phyloP scores from a whole-genome alignment of 2,888 invertebrate genomes.

The Dugesia japonica region DNA sequence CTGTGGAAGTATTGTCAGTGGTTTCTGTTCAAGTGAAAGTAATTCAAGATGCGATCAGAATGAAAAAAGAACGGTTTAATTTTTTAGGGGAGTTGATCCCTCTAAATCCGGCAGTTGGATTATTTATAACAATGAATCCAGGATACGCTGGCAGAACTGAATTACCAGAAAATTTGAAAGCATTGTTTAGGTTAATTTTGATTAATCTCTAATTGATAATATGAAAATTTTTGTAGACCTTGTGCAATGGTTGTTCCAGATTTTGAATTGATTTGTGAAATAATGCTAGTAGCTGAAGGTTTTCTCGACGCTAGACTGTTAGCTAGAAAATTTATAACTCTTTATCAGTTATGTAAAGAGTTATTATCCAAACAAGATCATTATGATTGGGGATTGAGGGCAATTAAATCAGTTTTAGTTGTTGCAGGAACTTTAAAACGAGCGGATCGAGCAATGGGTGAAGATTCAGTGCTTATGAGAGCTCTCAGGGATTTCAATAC shows the following conservation, averaged over 20 bases:
- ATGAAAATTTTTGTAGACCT: constrained; percentile 29
- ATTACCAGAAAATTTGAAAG: constrained; percentile 35
- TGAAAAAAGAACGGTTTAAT: constrained; percentile 24
- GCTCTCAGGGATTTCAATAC: constrained; percentile 34
- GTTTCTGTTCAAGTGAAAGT: constrained; percentile 35
- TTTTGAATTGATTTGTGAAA: constrained; percentile 35
- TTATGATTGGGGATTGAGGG: constrained; percentile 35
- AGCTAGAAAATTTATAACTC: constrained; percentile 35
- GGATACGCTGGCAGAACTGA: constrained; percentile 35
- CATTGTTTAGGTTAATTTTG: constrained; percentile 30
- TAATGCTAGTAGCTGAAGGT: constrained; percentile 34
- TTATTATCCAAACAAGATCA: constrained; percentile 35
- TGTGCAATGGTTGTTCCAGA: constrained; percentile 35
- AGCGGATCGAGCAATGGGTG: constrained; percentile 29
- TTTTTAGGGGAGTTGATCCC: constrained; percentile 32
- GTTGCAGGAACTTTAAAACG: constrained; percentile 34
- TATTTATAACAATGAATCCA: constrained; percentile 35
- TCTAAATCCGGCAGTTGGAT: constrained; percentile 29
- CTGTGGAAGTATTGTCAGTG: constrained; percentile 34
- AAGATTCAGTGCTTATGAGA: constrained; percentile 34
- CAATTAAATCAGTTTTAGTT: constrained; percentile 35
- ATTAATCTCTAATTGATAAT: neutral
- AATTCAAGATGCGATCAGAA: constrained; percentile 33
- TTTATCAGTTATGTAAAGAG: constrained; percentile 33
- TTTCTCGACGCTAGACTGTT: constrained; percentile 32